Evolutionary conservation across 2,797 vertebrate genomes (phyloP).

Genomic region (Acanthis flammea): DNA sequence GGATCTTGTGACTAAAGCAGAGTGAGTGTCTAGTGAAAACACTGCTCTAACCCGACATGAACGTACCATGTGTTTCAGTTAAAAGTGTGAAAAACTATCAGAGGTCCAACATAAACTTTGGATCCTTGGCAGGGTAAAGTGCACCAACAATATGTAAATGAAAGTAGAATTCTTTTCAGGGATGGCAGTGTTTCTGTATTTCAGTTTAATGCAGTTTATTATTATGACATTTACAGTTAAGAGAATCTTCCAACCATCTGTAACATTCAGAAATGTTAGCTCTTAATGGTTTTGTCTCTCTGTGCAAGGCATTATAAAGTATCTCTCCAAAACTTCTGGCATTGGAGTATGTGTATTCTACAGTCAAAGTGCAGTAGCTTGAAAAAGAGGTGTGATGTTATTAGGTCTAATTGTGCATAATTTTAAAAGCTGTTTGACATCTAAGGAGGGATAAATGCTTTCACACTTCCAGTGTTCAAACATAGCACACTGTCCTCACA

Average conservation of each 20-base stretch:
- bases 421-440: conserved; percentile 56
- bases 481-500: conserved; percentile 71
- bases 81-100: neutral
- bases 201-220: neutral
- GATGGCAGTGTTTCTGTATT: neutral
- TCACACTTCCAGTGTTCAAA: conserved; percentile 79
- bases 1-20: neutral
- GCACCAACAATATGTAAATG: neutral
- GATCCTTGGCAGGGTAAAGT: neutral
- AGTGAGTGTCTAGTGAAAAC: neutral
- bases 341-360: neutral
- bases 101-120: neutral
- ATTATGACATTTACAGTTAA: neutral
- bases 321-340: neutral
- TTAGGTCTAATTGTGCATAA: conserved; percentile 50
- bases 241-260: neutral
- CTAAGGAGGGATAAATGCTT: conserved; percentile 78
- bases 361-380: conserved; percentile 28
- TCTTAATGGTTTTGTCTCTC: neutral
- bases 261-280: neutral
- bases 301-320: neutral
- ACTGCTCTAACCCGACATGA: neutral
- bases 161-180: neutral
- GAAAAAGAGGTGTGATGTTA: conserved; percentile 50
- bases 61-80: neutral